These are phyloP conservation scores for Diabrotica undecimpunctata DNA, from an alignment of 1,140 invertebrate species.

Conservation along the genomic window DNA sequence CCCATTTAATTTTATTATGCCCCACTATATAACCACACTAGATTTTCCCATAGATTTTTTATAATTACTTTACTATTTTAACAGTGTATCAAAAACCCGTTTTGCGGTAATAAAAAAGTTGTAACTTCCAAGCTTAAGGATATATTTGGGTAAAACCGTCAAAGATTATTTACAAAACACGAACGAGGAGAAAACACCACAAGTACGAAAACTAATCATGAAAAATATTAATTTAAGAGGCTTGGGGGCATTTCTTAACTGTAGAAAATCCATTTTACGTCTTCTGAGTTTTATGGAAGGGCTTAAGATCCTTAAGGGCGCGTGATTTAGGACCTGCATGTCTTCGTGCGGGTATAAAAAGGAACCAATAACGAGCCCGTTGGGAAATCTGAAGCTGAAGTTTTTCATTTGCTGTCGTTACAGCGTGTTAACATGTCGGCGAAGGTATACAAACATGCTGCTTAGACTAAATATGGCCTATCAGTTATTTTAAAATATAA, in stretches of 20 bases:
- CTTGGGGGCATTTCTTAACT: too few relatives aligned
- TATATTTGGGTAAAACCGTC: conserved; percentile 5
- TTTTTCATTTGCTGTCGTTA: conserved; percentile 1
- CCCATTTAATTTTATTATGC: too few relatives aligned
- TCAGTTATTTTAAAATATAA: too few relatives aligned
- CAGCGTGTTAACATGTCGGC: conserved; percentile 6
- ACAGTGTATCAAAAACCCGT: not conserved
- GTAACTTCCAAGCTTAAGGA: not conserved
- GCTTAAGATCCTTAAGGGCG: not conserved
- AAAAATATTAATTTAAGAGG: too few relatives aligned
- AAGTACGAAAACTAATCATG: conserved; percentile 8
- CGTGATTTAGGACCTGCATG: conserved; percentile 6
- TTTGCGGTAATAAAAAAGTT: not conserved
- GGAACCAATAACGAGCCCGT: conserved; percentile 8
- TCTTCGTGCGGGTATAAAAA: not conserved
- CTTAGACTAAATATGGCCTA: too few relatives aligned
- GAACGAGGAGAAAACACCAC: not conserved
- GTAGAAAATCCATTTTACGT: not conserved
- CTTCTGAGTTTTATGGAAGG: conserved; percentile 8
- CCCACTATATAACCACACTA: too few relatives aligned
- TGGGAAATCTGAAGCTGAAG: conserved; percentile 10
- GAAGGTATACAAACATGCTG: too few relatives aligned
- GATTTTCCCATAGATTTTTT: too few relatives aligned
- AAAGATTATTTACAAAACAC: too few relatives aligned
- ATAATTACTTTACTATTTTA: too few relatives aligned